These are phyloP conservation scores for Yponomeuta plumbellus DNA, from an alignment of 2,888 invertebrate species.

Conservation along the genomic window DNA sequence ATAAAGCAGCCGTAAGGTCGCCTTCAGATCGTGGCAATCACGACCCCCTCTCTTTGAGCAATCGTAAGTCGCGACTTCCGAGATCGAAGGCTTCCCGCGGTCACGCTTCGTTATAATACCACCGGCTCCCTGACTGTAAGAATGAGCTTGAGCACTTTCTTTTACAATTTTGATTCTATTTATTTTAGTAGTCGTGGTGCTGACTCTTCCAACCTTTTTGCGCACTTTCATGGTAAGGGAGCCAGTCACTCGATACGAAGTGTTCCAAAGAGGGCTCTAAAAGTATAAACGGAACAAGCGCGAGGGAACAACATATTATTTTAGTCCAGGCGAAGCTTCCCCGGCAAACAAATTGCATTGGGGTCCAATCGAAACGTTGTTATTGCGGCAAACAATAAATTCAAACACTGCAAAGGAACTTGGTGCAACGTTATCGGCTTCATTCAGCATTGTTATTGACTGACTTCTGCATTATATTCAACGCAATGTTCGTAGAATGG, in stretches of 20 bases:
- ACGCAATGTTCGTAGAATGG: slow-evolving; percentile 16
- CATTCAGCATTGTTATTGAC: slow-evolving; percentile 34
- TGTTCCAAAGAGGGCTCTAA: background rate
- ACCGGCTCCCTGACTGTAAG: too few relatives aligned
- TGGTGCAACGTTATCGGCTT: background rate
- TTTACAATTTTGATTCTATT: too few relatives aligned
- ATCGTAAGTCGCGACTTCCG: too few relatives aligned
- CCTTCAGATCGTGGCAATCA: too few relatives aligned
- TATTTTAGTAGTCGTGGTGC: too few relatives aligned
- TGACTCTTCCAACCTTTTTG: background rate
- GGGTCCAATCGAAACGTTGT: slow-evolving; percentile 11
- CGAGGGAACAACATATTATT: background rate
- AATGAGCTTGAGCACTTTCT: too few relatives aligned
- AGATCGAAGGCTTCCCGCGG: too few relatives aligned
- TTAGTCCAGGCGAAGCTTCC: background rate
- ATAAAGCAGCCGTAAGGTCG: too few relatives aligned
- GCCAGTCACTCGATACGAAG: background rate
- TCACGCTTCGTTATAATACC: too few relatives aligned
- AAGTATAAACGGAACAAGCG: background rate
- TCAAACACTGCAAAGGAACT: background rate
- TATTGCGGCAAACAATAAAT: slow-evolving; percentile 16
- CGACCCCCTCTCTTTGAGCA: too few relatives aligned
- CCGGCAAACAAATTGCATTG: background rate
- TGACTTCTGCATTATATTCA: slow-evolving; percentile 54
- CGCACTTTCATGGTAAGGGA: background rate